Evolutionary conservation across 1,140 invertebrate genomes (phyloP).

Genomic region (Pissodes strobi): DNA sequence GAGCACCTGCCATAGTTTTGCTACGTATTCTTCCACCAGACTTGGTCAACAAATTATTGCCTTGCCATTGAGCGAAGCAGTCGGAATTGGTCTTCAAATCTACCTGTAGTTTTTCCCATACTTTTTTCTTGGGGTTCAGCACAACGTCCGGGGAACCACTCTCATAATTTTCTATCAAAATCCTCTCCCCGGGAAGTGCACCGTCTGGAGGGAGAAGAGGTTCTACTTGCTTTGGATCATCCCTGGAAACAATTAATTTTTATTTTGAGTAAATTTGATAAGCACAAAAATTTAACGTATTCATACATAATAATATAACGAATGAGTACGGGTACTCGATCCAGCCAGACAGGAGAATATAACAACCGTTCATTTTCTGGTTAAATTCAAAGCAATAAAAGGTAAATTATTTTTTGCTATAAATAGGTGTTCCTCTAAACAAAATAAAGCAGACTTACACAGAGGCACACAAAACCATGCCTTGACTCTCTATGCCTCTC

Average conservation of each 20-base stretch:
- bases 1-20: constrained; percentile 38
- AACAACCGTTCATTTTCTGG: too few species aligned
- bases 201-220: constrained; percentile 76
- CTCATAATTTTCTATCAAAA: constrained; percentile 78
- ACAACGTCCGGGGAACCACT: constrained; percentile 78
- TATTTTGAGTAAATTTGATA: background rate
- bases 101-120: constrained; percentile 90
- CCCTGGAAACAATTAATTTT: constrained; percentile 50
- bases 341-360: too few species aligned
- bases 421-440: too few species aligned
- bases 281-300: too few species aligned
- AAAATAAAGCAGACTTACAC: too few species aligned
- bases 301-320: too few species aligned
- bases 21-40: constrained; percentile 65
- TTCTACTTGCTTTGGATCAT: constrained; percentile 80
- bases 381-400: too few species aligned
- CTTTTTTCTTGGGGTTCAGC: constrained; percentile 97
- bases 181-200: constrained; percentile 77
- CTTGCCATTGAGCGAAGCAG: constrained; percentile 81
- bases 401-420: too few species aligned
- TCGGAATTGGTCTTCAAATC: constrained; percentile 80
- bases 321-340: too few species aligned
- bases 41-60: constrained; percentile 72
- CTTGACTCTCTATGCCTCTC: constrained; percentile 84
- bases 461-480: constrained; percentile 92